Conservation (phyloP, 2,113 vertebrate species). For the Vidua macroura region DNA sequence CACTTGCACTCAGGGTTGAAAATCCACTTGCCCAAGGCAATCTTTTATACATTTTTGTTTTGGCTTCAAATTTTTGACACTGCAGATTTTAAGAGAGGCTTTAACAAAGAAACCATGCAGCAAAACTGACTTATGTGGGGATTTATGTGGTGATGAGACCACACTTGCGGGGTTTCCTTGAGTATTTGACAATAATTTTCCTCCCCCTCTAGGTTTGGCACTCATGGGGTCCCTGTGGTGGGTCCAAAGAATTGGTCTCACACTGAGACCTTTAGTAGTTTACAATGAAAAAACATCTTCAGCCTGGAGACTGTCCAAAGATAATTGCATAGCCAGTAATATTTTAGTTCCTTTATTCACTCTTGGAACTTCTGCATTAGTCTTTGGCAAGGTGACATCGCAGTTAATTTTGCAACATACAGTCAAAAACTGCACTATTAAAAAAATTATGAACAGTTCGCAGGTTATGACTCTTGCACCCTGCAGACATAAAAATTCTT, state of each 20-base stretch:
- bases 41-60: neutral
- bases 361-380: conserved; percentile 39
- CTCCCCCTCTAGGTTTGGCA: conserved; percentile 38
- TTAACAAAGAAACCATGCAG: conserved; percentile 19
- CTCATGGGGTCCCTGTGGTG: conserved; percentile 33
- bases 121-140: neutral
- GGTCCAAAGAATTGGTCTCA: conserved; percentile 51
- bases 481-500: neutral
- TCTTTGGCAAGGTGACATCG: conserved; percentile 40
- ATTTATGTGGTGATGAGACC: conserved; percentile 70
- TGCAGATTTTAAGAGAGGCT: neutral
- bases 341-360: conserved; percentile 49
- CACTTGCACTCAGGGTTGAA: neutral
- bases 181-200: conserved; percentile 48
- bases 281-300: conserved; percentile 62
- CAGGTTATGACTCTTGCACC: conserved; percentile 1
- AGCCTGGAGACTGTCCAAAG: conserved; percentile 51
- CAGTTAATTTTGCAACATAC: conserved; percentile 12
- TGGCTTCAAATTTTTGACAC: conserved; percentile 14
- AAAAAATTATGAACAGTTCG: neutral
- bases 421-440: neutral
- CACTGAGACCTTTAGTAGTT: conserved; percentile 35
- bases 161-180: conserved; percentile 55
- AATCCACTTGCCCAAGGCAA: neutral
- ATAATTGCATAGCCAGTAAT: conserved; percentile 52